Base-by-base conservation (phyloP, 1,140 invertebrate species). In the Drosophila kepulauana region DNA sequence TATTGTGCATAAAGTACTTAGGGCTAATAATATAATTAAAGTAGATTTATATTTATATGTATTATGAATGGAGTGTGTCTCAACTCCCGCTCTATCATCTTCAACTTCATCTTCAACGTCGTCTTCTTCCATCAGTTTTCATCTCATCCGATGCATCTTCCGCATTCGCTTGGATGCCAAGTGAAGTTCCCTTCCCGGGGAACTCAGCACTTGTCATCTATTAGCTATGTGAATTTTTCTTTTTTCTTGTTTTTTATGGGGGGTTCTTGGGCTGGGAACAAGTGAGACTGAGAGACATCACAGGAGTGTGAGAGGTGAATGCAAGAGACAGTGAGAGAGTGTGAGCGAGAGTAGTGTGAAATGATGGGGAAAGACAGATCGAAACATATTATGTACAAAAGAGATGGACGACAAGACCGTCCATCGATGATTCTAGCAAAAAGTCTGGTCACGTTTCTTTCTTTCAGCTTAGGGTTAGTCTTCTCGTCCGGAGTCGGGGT, bases 1-100 rank as follows among this genome's bases (percentile, higher is more conserved):
- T 86, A 90, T 91, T 88, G 84, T 86, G 91, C 84, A 91, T 90
- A 91, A 86, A 88, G 78, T 91, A 91, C 86, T 91, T 91, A 91
- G 15, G 38, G 15, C 82, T 91, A 91, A 70, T 79, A 85, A 78
- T 79, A 91, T 90, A 91, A 80, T 86, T 89, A 86, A 88, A 74
- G 68, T 84, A 82, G 81, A 79, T 89, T 79, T 74, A 78, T 74
- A 79, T 73, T 65, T 64, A 79, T 87, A 75, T 88, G 81, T 80
- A 71, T 85, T 78, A 87, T 87, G 81, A 78, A 78, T 81, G 81
- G 78, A 65, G 82, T 69, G 56, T 58, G 25, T 71, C 33, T 71
- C 57, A 75, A 61, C 66, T 80, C 62, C 62, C 64, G 81, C 64
- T 78, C 76, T 74, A 74, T 87, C 82, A 87, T 72, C 82, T 63